Conservation (phyloP, 2,113 vertebrate genomes). For the Saccopteryx bilineata region DNA sequence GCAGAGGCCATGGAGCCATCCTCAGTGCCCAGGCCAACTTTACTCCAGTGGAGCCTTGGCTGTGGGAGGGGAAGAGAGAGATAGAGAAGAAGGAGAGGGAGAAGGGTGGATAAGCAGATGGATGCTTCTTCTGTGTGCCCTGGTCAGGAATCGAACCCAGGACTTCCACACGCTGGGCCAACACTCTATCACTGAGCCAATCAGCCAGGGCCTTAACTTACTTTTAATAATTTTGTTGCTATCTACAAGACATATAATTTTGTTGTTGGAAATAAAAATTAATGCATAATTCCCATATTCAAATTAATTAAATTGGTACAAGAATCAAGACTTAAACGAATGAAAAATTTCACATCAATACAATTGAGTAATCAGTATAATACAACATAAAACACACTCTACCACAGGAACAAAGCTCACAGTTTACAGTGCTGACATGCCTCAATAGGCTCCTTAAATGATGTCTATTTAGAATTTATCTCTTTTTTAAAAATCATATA, state of each 20-base stretch:
- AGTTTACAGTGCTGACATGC: conserved; percentile 19
- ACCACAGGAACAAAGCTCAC: background rate
- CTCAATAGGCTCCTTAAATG: background rate
- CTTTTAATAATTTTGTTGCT: conserved; percentile 3
- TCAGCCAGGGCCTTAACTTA: background rate
- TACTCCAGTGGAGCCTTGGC: too few relatives aligned
- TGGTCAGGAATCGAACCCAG: too few relatives aligned
- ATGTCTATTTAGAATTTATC: background rate
- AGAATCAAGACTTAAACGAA: conserved; percentile 38
- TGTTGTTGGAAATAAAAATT: background rate
- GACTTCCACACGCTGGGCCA: too few relatives aligned
- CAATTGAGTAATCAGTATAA: background rate
- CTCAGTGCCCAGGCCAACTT: too few relatives aligned
- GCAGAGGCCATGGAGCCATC: too few relatives aligned
- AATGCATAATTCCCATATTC: background rate
- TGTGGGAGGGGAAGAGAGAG: too few relatives aligned
- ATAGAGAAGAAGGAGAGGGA: too few relatives aligned
- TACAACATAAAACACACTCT: conserved; percentile 45
- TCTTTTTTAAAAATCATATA: background rate
- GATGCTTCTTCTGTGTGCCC: too few relatives aligned
- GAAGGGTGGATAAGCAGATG: too few relatives aligned
- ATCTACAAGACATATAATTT: background rate
- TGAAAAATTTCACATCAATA: background rate
- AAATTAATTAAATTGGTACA: conserved; percentile 49
- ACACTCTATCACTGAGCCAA: too few relatives aligned